Percentiles rank a stretch among this genome's conserved stretches.
phyloP scores from a whole-genome alignment of 2,113 vertebrate genomes.

The Vicugna pacos region DNA sequence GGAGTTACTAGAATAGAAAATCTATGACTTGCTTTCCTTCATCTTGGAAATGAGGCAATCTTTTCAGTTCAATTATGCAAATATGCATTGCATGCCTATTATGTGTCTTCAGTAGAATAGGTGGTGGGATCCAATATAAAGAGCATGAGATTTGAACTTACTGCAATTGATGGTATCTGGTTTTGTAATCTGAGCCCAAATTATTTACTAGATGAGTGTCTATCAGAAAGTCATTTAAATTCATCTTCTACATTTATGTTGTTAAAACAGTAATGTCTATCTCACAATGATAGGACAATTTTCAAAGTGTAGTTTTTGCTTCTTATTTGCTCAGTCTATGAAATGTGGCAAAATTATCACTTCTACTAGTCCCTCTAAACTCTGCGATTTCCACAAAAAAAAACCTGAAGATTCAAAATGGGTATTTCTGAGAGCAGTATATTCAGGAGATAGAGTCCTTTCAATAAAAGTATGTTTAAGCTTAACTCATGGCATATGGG shows the following conservation, averaged over 20 bases:
- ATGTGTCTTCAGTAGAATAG: background rate
- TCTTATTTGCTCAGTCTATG: background rate
- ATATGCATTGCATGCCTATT: background rate
- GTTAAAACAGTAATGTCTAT: background rate
- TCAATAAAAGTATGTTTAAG: background rate
- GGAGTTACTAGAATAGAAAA: slow-evolving; percentile 21
- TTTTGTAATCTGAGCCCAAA: background rate
- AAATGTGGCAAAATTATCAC: background rate
- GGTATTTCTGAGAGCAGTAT: background rate
- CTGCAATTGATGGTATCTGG: background rate
- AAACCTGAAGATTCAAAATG: background rate
- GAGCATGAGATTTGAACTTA: background rate
- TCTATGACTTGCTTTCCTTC: background rate
- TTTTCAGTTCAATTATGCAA: background rate
- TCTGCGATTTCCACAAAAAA: background rate
- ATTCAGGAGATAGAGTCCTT: background rate
- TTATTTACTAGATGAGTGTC: background rate
- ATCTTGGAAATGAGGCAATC: background rate
- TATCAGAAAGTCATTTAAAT: background rate
- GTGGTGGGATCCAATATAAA: background rate
- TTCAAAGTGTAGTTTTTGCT: slow-evolving; percentile 6
- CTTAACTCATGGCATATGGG: background rate
- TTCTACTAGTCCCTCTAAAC: background rate
- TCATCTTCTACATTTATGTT: background rate
- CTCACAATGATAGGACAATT: background rate